Base-by-base conservation (phyloP, 2,113 vertebrate genomes). In the Engystomops pustulosus region DNA sequence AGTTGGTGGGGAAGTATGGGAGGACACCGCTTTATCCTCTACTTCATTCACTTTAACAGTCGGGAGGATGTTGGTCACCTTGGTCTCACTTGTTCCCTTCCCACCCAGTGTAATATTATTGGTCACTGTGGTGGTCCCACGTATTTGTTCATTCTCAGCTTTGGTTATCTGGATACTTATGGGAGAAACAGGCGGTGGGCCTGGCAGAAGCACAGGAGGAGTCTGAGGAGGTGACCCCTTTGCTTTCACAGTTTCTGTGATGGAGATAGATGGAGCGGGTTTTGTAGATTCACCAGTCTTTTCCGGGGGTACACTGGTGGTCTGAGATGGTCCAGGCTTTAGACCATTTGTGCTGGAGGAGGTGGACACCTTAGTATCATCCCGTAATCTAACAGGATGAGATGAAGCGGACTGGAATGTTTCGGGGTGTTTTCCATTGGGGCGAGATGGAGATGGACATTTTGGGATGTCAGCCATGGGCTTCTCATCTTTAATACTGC, bases 151-250 rank as follows among this genome's bases (percentile, higher is more conserved):
- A 25, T 32, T 69, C 38, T 77, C 82, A 18, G 14, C 72, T 55
- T 76, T 84, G 18, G 30, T 68, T 32, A 84, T 45, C 27, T 84
- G 45, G 18, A 53, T 68, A 77, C 75, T 84, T 51, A 78, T 23
- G 15, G 72, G 72, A 14, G 72, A 36, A 25, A 53, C 30, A 30
- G 12, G 23, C 2, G 58, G 20, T 25, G 15, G 20, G 77, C 18
- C 20, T 7, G 58, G 55, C 1, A 2, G 58, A 41, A 23, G 58
- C n/a, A 30, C 3, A 3, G 23, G n/a, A 12, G 34, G 20, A 23
- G 6, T 51, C 38, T 30, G 23, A n/a, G 6, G 1, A 8, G 70
- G 15, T n/a, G 6, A 3, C 14, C 58, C 38, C 27, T 2, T 67
- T 34, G 53, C 55, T 51, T 74, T 83, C 8, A 38, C 4, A 23